Percentiles rank a stretch among this genome's conserved stretches.
Conservation (phyloP, 2,888 invertebrate genomes). For the Dendrolimus houi region DNA sequence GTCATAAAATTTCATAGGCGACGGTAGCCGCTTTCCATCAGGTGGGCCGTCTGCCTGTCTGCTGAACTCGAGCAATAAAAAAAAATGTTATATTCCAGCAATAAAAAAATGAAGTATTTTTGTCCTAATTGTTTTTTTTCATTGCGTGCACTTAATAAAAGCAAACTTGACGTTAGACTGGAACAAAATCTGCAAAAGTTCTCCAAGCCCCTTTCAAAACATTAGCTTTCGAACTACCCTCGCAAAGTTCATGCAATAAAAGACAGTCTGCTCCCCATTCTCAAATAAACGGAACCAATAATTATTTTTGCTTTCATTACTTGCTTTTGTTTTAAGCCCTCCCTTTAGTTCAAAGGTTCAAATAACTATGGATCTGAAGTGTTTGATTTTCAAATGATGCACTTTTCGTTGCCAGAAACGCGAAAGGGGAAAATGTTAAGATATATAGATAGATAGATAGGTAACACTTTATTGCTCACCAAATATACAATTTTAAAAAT, state of each 20-base stretch:
- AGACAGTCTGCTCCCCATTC: not conserved
- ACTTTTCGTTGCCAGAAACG: not conserved
- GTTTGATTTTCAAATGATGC: not conserved
- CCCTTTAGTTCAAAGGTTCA: not conserved
- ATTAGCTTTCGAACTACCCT: not conserved
- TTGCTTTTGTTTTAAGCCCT: not conserved
- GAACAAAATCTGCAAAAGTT: not conserved
- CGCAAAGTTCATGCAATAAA: conserved; percentile 7
- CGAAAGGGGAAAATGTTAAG: not conserved
- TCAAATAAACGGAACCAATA: not conserved
- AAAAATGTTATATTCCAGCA: no score
- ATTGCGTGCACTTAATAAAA: not conserved
- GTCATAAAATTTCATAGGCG: no score
- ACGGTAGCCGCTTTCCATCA: no score
- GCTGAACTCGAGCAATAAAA: no score
- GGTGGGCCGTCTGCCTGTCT: no score
- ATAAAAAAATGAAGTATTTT: no score
- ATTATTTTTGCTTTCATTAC: not conserved
- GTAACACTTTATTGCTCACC: no score
- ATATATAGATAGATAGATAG: no score
- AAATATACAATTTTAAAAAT: no score
- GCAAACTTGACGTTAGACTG: not conserved
- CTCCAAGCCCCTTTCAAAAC: not conserved
- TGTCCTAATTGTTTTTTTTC: not conserved
- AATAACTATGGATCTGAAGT: not conserved